These are phyloP conservation scores for Myathropa florea DNA, from an alignment of 2,888 invertebrate species.

Conservation along the genomic window DNA sequence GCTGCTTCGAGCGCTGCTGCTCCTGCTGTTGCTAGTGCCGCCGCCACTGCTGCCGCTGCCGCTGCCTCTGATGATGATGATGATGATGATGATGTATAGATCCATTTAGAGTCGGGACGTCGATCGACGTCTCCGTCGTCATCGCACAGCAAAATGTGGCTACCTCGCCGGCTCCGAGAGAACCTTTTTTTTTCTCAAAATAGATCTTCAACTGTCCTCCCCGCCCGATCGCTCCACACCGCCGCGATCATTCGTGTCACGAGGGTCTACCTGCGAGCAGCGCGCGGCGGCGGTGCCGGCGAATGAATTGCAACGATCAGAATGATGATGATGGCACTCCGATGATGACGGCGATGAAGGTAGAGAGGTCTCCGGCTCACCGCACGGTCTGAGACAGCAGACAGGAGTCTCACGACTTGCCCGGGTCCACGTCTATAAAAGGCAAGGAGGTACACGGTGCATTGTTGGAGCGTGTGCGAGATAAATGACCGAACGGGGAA, in stretches of 20 bases:
- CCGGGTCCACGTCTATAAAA: slow-evolving; percentile 62
- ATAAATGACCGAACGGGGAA: slow-evolving; percentile 69
- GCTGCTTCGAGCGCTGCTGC: slow-evolving; percentile 11
- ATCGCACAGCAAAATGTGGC: slow-evolving; percentile 54
- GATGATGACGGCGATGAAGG: slow-evolving; percentile 64
- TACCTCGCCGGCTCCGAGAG: slow-evolving; percentile 41
- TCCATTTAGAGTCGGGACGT: slow-evolving; percentile 69
- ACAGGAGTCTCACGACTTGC: slow-evolving; percentile 70
- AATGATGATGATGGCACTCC: slow-evolving; percentile 55
- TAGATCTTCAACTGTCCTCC: slow-evolving; percentile 46
- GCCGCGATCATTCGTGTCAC: slow-evolving; percentile 28
- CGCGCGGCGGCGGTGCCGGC: slow-evolving; percentile 11
- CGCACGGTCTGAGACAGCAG: slow-evolving; percentile 67
- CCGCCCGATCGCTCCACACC: neutral
- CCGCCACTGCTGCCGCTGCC: slow-evolving; percentile 5
- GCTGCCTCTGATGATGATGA: slow-evolving; percentile 31
- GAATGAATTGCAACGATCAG: slow-evolving; percentile 69
- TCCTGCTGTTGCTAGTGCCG: neutral
- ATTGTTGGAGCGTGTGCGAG: slow-evolving; percentile 70
- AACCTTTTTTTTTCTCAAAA: slow-evolving; percentile 46
- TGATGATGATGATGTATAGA: slow-evolving; percentile 70
- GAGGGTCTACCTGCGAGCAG: slow-evolving; percentile 44
- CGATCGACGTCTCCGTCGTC: slow-evolving; percentile 56
- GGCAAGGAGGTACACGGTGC: slow-evolving; percentile 64
- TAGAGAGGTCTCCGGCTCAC: slow-evolving; percentile 64